Percentiles rank a stretch among this genome's conserved stretches.
These are phyloP conservation scores for Oopsacas minuta DNA, from an alignment of 37 sponge, comb jelly and placozoan species.

Conservation along the genomic window DNA sequence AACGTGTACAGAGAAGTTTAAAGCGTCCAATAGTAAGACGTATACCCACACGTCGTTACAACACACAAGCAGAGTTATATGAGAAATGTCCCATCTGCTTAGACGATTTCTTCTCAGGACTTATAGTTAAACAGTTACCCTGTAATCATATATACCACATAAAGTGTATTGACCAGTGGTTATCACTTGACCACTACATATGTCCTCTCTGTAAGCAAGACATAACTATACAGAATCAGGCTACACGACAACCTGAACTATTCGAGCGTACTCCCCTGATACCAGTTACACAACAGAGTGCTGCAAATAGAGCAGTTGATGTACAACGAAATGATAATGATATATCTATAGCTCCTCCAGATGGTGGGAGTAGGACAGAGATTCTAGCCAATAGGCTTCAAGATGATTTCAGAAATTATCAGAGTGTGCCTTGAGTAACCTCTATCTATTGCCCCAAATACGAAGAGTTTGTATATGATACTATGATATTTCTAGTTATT, in stretches of 20 bases:
- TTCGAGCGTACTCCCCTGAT: not conserved
- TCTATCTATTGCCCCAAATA: too few relatives aligned
- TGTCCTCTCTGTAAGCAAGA: not conserved
- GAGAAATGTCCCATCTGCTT: constrained; percentile 2
- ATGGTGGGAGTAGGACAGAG: not conserved
- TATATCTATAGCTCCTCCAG: not conserved
- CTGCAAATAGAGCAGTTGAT: not conserved
- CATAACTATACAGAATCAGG: not conserved
- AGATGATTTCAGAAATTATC: not conserved
- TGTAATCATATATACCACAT: not conserved
- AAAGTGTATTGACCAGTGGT: not conserved
- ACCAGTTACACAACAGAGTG: not conserved
- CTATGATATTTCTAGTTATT: too few relatives aligned
- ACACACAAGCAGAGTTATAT: not conserved
- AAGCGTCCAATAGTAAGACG: not conserved
- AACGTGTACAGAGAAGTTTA: not conserved
- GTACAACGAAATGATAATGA: not conserved
- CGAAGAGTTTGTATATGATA: too few relatives aligned
- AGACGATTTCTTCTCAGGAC: not conserved
- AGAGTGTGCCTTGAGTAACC: constrained; percentile 3
- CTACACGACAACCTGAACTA: not conserved
- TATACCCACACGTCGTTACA: not conserved
- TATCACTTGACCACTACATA: not conserved
- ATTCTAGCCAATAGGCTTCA: not conserved
- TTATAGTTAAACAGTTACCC: not conserved